A percentile compares a stretch with the other conserved stretches of the same genome.
Conservation (phyloP, 2,113 vertebrate genomes). For the Oncorhynchus gorbuscha region DNA sequence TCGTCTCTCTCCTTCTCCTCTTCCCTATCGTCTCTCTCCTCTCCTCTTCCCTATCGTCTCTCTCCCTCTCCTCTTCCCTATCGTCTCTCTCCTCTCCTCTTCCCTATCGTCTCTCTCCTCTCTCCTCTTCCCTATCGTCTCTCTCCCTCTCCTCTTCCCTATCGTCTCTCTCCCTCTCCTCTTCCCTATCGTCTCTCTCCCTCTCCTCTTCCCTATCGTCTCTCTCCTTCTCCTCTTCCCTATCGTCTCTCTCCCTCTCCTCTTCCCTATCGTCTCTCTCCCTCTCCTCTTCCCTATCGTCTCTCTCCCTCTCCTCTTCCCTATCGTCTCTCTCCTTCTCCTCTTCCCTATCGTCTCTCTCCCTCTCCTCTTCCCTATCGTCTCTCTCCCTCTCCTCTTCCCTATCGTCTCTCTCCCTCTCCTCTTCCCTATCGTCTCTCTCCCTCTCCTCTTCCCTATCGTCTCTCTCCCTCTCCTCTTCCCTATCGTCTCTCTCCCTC, state of each 20-base stretch:
- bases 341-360: conserved; percentile 28
- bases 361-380: not conserved
- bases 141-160: conserved; percentile 2
- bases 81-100: conserved; percentile 6
- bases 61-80: conserved; percentile 4
- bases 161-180: not conserved
- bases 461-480: not conserved
- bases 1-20: conserved; percentile 18
- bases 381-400: too few species aligned
- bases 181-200: too few species aligned
- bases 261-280: not conserved
- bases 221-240: not conserved
- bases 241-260: not conserved
- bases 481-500: conserved; percentile 7
- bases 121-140: too few species aligned
- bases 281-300: not conserved
- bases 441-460: conserved; percentile 6
- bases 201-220: not conserved
- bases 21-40: conserved; percentile 17
- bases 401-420: too few species aligned
- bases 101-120: conserved; percentile 9
- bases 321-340: not conserved
- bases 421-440: not conserved
- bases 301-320: not conserved
- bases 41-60: not conserved